Base-by-base conservation (phyloP, 2,797 vertebrate genomes). In the Anas georgica region DNA sequence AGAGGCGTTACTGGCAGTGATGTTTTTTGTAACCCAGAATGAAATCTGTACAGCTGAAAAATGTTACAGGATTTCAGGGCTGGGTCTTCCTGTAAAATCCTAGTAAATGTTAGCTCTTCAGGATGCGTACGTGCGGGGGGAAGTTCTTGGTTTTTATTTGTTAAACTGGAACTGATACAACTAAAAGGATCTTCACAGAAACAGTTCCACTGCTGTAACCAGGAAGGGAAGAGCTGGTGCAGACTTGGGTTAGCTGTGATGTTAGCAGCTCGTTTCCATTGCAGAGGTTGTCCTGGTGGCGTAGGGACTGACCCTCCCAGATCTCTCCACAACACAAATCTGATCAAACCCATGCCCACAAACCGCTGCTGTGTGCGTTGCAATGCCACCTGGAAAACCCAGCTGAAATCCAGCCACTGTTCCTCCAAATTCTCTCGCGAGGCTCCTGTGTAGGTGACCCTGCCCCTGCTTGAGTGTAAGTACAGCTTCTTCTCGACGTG, bases 121-220 rank as follows among this genome's bases (percentile, higher is more conserved):
- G 69, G 60, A 18, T 62, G 17, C 7, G 7, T 28, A n/a, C 16
- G 1, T 12, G 12, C 4, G 8, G 29, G 29, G 35, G 9, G 17
- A 10, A 10, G 12, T n/a, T 11, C 43, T 72, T 50, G 1, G 1
- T 5, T 16, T 74, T 58, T n/a, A 1, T 10, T 15, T 45, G 1
- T 75, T 48, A 33, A 39, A 48, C 31, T 33, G 54, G 50, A 20
- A 6, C 41, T 2, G 8, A 6, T 12, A 9, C 6, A 37, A 2
- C 31, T 31, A 7, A 52, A 74, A 20, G 11, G 10, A 12, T 43
- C 0, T 0, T 17, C 12, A 23, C 39, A 21, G 56, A 52, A 56
- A 20, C 33, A 12, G 33, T 18, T n/a, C 88, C 2, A 1, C 39
- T 29, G 9, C 35, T 2, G 1, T 35, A 63, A 15, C 3, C 5